Evolutionary conservation across 30 jellyfish, hydroid and myxozoan species (phyloP).

Genomic region (Aurelia sp.): DNA sequence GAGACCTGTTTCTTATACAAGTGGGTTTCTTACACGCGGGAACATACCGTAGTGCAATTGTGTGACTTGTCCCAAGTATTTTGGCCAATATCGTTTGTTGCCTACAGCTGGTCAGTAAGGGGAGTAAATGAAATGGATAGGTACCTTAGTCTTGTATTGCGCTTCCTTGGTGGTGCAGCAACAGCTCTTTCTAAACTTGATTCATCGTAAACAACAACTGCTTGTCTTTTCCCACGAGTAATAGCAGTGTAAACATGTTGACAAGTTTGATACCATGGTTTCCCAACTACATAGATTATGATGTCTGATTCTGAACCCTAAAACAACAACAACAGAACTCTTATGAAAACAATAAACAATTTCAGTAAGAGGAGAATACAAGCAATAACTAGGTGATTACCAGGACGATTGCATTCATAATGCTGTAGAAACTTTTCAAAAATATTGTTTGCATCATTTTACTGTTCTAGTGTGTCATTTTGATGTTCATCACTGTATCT

Average conservation of each 20-base stretch:
- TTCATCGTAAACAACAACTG: slow-evolving; percentile 23
- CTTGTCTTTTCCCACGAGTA: slow-evolving; percentile 28
- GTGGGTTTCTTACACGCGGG: no score
- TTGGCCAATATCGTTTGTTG: neutral
- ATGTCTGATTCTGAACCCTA: slow-evolving; percentile 31
- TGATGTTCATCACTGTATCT: no score
- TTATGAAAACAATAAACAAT: no score
- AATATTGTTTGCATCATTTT: no score
- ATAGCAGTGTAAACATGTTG: slow-evolving; percentile 31
- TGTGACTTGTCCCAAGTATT: no score
- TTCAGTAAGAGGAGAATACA: no score
- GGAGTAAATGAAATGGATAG: neutral
- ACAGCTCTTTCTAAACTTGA: slow-evolving; percentile 25
- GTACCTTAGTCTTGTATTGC: slow-evolving; percentile 16
- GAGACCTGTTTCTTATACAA: no score
- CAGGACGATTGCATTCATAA: no score
- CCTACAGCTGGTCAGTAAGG: neutral
- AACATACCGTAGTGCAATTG: no score
- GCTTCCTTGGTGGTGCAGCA: neutral
- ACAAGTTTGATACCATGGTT: slow-evolving; percentile 33
- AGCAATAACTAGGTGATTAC: no score
- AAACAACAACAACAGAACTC: neutral
- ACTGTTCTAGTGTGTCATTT: no score
- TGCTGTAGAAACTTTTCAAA: no score
- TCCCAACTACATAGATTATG: slow-evolving; percentile 18